A percentile compares a stretch with the other conserved stretches of the same genome.
Conservation (phyloP, 1,140 invertebrate genomes). For the Homalodisca vitripennis region DNA sequence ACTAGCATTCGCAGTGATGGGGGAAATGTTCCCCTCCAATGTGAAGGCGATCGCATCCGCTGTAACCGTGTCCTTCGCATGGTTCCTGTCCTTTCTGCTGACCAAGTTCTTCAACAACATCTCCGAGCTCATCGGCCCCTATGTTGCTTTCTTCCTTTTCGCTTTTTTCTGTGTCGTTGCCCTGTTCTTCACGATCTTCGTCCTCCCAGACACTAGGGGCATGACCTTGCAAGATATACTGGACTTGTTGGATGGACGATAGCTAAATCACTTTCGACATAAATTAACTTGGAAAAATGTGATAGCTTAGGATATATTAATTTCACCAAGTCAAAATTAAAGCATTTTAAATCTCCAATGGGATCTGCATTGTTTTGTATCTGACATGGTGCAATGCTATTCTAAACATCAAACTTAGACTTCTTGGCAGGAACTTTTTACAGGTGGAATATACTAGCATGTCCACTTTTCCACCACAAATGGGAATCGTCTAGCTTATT, state of each 20-base stretch:
- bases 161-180: slow-evolving; percentile 63
- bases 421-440: no score
- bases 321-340: no score
- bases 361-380: no score
- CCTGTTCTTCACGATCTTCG: slow-evolving; percentile 60
- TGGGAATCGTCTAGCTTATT: no score
- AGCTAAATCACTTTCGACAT: no score
- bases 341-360: no score
- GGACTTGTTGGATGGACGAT: slow-evolving; percentile 58
- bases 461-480: no score
- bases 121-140: slow-evolving; percentile 57
- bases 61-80: slow-evolving; percentile 72
- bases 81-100: slow-evolving; percentile 75
- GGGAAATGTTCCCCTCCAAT: slow-evolving; percentile 75
- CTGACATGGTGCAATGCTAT: no score
- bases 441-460: no score
- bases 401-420: no score
- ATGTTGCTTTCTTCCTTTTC: slow-evolving; percentile 79
- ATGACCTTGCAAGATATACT: slow-evolving; percentile 75
- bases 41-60: slow-evolving; percentile 73
- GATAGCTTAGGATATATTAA: no score
- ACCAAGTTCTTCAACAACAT: slow-evolving; percentile 71
- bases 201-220: slow-evolving; percentile 81
- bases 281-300: no score
- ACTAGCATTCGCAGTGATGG: slow-evolving; percentile 81